These are phyloP conservation scores for Zoanthus sociatus DNA, from an alignment of 92 coral and sea anemone species.

Conservation along the genomic window DNA sequence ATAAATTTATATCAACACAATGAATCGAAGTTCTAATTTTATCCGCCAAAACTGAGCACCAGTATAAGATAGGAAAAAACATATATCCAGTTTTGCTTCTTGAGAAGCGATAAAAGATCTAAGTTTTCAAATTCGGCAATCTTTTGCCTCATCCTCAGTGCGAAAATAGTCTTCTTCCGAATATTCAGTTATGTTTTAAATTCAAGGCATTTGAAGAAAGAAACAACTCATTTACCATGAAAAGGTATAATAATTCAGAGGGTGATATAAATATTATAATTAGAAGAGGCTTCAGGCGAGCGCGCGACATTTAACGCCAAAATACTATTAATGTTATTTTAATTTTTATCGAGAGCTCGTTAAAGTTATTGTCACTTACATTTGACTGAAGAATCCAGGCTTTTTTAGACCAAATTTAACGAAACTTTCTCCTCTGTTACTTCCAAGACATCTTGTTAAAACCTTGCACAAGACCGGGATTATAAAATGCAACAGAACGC, in stretches of 20 bases:
- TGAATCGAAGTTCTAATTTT: neutral
- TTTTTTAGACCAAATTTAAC: slow-evolving; percentile 19
- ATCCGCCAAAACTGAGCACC: neutral
- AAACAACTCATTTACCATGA: too few species aligned
- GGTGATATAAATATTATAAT: neutral
- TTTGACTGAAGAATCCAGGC: slow-evolving; percentile 65
- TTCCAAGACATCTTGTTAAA: slow-evolving; percentile 44
- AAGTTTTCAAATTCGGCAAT: too few species aligned
- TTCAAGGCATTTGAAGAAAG: too few species aligned
- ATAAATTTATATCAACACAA: neutral
- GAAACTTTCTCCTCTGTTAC: neutral
- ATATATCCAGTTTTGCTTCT: neutral
- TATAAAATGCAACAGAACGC: slow-evolving; percentile 67
- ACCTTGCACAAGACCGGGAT: slow-evolving; percentile 66
- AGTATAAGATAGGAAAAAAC: neutral
- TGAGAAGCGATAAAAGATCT: neutral
- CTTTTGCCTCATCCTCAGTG: too few species aligned
- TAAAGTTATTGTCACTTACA: slow-evolving; percentile 71
- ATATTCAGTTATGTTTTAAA: too few species aligned
- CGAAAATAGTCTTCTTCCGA: too few species aligned
- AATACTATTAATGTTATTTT: neutral
- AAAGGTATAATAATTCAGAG: neutral
- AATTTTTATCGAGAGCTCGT: neutral
- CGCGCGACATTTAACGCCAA: neutral
- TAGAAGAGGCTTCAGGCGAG: neutral